phyloP scores from a whole-genome alignment of 1,140 invertebrate species.

The Trichonephila inaurata region DNA sequence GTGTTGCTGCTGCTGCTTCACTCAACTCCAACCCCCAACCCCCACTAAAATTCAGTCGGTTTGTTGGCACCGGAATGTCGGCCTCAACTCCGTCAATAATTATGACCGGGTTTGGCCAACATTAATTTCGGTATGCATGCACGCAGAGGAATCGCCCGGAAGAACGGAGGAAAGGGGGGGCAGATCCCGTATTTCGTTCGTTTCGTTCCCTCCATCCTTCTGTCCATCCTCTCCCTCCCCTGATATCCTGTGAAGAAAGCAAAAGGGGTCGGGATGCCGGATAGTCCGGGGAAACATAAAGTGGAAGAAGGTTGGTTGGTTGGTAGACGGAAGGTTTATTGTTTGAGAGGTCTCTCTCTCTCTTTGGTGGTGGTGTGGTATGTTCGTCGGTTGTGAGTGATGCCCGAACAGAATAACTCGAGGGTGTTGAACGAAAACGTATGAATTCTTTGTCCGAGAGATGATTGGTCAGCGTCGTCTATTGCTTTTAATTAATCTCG shows the following conservation, averaged over 20 bases:
- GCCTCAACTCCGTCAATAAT: constrained; percentile 73
- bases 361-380: constrained; percentile 22
- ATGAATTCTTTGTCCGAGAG: constrained; percentile 50
- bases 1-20: not conserved
- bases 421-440: constrained; percentile 41
- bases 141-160: constrained; percentile 47
- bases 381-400: constrained; percentile 57
- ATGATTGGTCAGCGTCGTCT: constrained; percentile 60
- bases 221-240: not conserved
- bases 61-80: constrained; percentile 73
- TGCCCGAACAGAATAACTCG: constrained; percentile 37
- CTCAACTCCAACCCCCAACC: not conserved
- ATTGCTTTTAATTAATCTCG: constrained; percentile 55
- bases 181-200: not conserved
- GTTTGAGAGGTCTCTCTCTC: constrained; percentile 53
- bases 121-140: constrained; percentile 74
- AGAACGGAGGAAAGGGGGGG: not conserved
- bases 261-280: constrained; percentile 41
- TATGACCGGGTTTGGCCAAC: constrained; percentile 73
- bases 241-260: constrained; percentile 34
- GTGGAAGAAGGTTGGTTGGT: not conserved
- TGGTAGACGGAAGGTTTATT: constrained; percentile 53
- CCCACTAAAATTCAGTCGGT: constrained; percentile 27
- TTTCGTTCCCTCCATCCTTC: constrained; percentile 36
- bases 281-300: constrained; percentile 53